A percentile compares a stretch with the other conserved stretches of the same genome.
These are phyloP conservation scores for Spea bombifrons DNA, from an alignment of 2,113 vertebrate species.

Conservation along the genomic window DNA sequence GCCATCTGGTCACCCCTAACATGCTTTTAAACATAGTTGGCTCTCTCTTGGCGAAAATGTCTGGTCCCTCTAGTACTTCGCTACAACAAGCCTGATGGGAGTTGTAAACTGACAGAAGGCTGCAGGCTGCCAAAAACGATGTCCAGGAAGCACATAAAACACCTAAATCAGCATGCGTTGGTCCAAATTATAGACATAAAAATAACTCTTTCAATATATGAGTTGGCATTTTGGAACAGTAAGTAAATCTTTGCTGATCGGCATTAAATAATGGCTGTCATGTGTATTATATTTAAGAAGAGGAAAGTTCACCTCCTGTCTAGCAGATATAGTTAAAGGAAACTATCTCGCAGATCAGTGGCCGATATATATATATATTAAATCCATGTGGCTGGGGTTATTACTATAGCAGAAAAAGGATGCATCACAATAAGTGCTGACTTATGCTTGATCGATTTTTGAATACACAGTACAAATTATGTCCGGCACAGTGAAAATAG, in stretches of 20 bases:
- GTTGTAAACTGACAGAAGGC: too few relatives aligned
- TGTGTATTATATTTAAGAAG: not conserved
- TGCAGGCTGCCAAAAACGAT: too few relatives aligned
- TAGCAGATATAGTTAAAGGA: not conserved
- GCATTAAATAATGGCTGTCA: not conserved
- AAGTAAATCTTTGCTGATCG: not conserved
- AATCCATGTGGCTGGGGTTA: not conserved
- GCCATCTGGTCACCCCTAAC: too few relatives aligned
- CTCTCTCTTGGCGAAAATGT: too few relatives aligned
- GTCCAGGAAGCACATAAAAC: too few relatives aligned
- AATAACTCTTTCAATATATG: too few relatives aligned
- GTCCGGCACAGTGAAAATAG: not conserved
- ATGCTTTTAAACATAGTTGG: too few relatives aligned
- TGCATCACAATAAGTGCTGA: not conserved
- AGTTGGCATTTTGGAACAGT: too few relatives aligned
- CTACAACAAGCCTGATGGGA: too few relatives aligned
- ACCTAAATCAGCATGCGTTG: too few relatives aligned
- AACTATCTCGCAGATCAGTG: not conserved
- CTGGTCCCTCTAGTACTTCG: too few relatives aligned
- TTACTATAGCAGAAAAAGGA: not conserved
- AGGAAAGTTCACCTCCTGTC: not conserved
- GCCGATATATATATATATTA: not conserved
- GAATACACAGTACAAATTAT: slow-evolving; percentile 12
- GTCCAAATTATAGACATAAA: too few relatives aligned
- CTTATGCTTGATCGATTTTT: not conserved